Percentiles rank a stretch among this genome's conserved stretches.
These are phyloP conservation scores for Aramus guarauna DNA, from an alignment of 2,113 vertebrate species.

Conservation along the genomic window DNA sequence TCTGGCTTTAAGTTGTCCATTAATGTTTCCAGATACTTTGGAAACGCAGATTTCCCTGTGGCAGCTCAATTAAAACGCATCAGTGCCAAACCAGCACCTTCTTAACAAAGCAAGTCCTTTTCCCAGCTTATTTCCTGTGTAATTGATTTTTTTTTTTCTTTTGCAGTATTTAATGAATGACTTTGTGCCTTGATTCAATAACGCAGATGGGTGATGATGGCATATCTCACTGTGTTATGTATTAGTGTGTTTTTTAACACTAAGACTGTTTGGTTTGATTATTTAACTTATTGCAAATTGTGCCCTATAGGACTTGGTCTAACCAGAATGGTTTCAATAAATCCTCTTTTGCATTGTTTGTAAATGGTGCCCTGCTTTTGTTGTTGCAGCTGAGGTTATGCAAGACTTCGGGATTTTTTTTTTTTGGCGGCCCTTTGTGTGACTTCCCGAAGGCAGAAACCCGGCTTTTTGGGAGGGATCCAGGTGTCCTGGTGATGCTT, in stretches of 20 bases:
- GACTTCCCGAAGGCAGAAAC: not conserved
- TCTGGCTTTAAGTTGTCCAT: constrained; percentile 13
- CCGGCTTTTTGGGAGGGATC: not conserved
- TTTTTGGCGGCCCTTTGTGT: not conserved
- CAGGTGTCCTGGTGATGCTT: not conserved
- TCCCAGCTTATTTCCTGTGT: constrained; percentile 24
- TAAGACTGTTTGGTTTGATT: constrained; percentile 22
- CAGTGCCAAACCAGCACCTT: constrained; percentile 56
- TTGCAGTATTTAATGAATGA: constrained; percentile 24
- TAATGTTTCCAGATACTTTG: not conserved
- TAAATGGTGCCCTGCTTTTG: constrained; percentile 1
- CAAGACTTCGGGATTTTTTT: not conserved
- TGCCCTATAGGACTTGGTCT: constrained; percentile 1
- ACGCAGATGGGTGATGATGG: constrained; percentile 6
- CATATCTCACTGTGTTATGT: constrained; percentile 1
- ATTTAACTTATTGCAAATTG: constrained; percentile 58
- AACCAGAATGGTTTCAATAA: constrained; percentile 40
- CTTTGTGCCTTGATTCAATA: constrained; percentile 71
- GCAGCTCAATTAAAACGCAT: constrained; percentile 8
- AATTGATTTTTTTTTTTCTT: not conserved
- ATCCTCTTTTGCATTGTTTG: constrained; percentile 63
- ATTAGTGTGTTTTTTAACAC: constrained; percentile 15
- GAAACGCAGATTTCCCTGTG: not conserved
- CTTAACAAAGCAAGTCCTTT: constrained; percentile 1
- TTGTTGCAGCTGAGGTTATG: not conserved